Evolutionary conservation across 2,888 invertebrate species (phyloP).

Genomic region (Caenorhabditis sp.): DNA sequence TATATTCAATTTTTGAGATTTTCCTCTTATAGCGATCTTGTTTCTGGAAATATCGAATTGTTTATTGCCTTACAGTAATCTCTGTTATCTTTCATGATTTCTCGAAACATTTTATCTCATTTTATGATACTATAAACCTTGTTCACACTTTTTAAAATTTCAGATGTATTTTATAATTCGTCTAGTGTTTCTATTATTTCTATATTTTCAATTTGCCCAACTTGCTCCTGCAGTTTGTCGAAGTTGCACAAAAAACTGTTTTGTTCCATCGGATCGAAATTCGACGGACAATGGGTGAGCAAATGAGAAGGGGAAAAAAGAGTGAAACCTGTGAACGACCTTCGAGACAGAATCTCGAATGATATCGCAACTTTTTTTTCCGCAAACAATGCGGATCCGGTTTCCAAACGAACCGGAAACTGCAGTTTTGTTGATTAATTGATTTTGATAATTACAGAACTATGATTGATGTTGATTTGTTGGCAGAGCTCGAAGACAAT

Average conservation of each 20-base stretch:
- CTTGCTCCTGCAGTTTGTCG: slow-evolving; percentile 50
- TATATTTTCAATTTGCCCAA: background rate
- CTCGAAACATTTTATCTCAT: no score
- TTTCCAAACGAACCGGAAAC: background rate
- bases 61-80: no score
- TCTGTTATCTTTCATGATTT: no score
- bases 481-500: slow-evolving; percentile 34
- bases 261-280: slow-evolving; percentile 11
- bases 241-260: slow-evolving; percentile 57
- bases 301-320: no score
- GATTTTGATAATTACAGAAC: slow-evolving; percentile 17
- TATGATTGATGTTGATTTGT: slow-evolving; percentile 35
- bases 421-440: no score
- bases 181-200: background rate
- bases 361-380: slow-evolving; percentile 1
- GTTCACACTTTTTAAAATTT: background rate
- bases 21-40: no score
- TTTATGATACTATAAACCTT: slow-evolving; percentile 2
- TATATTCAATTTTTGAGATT: no score
- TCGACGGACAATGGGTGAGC: slow-evolving; percentile 11
- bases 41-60: no score
- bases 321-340: no score
- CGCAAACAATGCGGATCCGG: background rate
- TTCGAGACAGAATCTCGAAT: no score
- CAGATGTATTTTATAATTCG: background rate